Base-by-base conservation (phyloP, 2,113 vertebrate genomes). In the Pica pica region DNA sequence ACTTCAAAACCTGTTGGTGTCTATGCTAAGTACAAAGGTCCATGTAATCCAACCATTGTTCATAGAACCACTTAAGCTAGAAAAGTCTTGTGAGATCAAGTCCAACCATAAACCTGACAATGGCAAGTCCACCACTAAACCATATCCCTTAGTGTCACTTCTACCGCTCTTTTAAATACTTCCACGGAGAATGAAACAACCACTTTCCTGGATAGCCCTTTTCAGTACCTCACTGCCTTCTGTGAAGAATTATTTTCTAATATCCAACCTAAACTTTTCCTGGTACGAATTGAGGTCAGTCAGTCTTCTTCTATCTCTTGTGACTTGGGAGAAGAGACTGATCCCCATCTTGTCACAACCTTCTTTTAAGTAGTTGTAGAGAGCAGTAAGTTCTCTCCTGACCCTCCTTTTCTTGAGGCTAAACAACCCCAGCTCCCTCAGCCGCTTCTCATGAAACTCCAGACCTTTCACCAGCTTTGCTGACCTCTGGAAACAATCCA, bases 261-360 rank as follows among this genome's bases (percentile, higher is more conserved):
- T 12, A 65, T 9, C 18, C 20, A 52, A 1, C 10, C 10, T 31
- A 47, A 82, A 52, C 13, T 6, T 46, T 14, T 56, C 16, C 42
- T 60, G 10, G 8, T 2, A 0, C 15, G n/a, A 31, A 6, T 26
- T 70, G 11, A 26, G 17, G 8, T 7, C 0, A 4, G 52, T 44
- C 23, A 2, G 4, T 65, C 21, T 64, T 5, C 3, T 55, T 16
- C 18, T 47, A 5, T 53, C 9, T 10, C 16, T 30, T 75, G 24
- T 2, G 20, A 4, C 23, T 18, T 39, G 16, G 7, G 12, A 41
- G 10, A 87, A 64, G n/a, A 59, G 9, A 50, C 3, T 0, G 11
- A 30, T 8, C 2, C 9, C 7, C 19, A 53, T 9, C 9, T 47
- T 8, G 1, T 4, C 23, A 28, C 41, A 87, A 7, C 3, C 20